A percentile compares a stretch with the other conserved stretches of the same genome.
Conservation (phyloP, 2,888 invertebrate genomes). For the Drosophila neonasuta region DNA sequence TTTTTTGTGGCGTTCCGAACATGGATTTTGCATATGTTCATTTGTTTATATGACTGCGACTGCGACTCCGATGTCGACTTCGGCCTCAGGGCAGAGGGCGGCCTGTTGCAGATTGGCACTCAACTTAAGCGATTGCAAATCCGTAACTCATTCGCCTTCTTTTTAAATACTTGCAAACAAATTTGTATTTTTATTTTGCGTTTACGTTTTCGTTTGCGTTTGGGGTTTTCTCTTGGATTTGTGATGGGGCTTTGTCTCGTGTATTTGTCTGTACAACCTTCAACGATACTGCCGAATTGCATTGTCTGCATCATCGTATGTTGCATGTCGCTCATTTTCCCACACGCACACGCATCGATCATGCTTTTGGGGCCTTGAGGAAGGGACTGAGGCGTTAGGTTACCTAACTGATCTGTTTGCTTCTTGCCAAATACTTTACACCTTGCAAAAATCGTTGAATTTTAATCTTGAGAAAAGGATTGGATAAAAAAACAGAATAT, state of each 20-base stretch:
- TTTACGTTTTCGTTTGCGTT: slow-evolving; percentile 10
- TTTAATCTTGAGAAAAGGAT: not conserved
- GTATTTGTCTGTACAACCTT: slow-evolving; percentile 53
- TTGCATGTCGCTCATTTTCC: slow-evolving; percentile 54
- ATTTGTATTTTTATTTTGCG: slow-evolving; percentile 37
- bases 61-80: slow-evolving; percentile 20
- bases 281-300: slow-evolving; percentile 62
- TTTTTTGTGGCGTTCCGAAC: slow-evolving; percentile 51
- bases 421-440: slow-evolving; percentile 35
- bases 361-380: not conserved
- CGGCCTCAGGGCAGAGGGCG: slow-evolving; percentile 32
- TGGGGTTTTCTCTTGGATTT: not conserved
- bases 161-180: slow-evolving; percentile 68
- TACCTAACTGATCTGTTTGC: slow-evolving; percentile 16
- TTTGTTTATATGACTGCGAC: slow-evolving; percentile 69
- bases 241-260: not conserved
- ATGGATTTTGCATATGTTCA: slow-evolving; percentile 76
- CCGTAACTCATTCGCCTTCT: slow-evolving; percentile 77
- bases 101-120: slow-evolving; percentile 68
- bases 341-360: slow-evolving; percentile 46
- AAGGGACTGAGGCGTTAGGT: not conserved
- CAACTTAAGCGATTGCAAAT: slow-evolving; percentile 78
- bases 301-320: slow-evolving; percentile 26
- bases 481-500: too few species aligned
- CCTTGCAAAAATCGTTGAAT: slow-evolving; percentile 23